Evolutionary conservation across 2,113 vertebrate genomes (phyloP).

Genomic region (Ammodramus savannarum): DNA sequence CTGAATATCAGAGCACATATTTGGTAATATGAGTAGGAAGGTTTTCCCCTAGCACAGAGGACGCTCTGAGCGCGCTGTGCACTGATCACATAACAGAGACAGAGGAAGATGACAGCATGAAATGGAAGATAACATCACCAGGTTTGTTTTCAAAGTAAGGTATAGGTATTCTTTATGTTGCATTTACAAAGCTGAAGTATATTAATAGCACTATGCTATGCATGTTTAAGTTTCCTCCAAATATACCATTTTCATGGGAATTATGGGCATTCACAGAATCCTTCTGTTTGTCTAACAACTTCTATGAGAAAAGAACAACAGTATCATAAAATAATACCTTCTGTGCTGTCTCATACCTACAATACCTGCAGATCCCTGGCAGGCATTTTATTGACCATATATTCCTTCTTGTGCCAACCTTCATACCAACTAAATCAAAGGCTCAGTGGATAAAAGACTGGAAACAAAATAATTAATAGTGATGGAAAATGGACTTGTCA

Average conservation of each 20-base stretch:
- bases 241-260: background rate
- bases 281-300: background rate
- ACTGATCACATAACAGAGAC: background rate
- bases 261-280: background rate
- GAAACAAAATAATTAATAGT: conserved; percentile 48
- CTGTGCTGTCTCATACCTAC: background rate
- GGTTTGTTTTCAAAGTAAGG: background rate
- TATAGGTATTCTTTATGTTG: background rate
- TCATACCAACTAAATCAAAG: background rate
- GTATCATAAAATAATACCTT: fast-evolving
- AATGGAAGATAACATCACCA: background rate
- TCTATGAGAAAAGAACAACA: background rate
- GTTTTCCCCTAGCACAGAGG: background rate
- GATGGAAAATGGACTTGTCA: conserved; percentile 34
- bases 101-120: background rate
- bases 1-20: background rate
- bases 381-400: background rate
- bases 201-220: background rate
- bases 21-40: background rate
- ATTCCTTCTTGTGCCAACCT: background rate
- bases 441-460: background rate
- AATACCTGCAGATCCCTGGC: background rate
- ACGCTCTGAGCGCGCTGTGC: background rate
- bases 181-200: background rate
- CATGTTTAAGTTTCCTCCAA: background rate